phyloP scores from a whole-genome alignment of 2,797 vertebrate species.

The Tokudaia muenninki region DNA sequence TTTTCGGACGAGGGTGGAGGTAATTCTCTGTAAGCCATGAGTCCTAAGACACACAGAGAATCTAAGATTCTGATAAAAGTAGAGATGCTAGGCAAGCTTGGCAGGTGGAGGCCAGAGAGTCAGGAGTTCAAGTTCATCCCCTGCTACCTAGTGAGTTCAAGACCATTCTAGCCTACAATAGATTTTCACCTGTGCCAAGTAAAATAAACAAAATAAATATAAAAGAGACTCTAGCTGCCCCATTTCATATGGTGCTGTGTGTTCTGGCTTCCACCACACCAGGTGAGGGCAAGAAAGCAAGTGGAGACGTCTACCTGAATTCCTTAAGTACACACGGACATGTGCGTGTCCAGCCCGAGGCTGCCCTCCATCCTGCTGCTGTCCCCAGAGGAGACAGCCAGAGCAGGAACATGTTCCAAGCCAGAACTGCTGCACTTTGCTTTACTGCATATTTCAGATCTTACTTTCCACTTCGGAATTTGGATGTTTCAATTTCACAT shows the following conservation, averaged over 20 bases:
- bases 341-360: neutral
- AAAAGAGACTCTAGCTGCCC: neutral
- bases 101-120: neutral
- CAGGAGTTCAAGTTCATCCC: neutral
- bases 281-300: neutral
- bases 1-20: neutral
- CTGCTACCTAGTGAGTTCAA: neutral
- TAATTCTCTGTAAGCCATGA: neutral
- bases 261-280: neutral
- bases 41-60: neutral
- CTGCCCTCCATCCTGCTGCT: neutral
- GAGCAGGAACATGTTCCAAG: no score
- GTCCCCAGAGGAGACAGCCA: neutral
- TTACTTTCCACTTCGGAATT: neutral
- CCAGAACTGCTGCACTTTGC: neutral
- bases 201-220: neutral
- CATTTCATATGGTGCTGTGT: neutral
- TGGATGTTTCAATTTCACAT: constrained; percentile 31
- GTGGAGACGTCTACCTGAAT: neutral
- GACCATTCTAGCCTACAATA: neutral
- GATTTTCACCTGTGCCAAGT: neutral
- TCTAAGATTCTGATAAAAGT: neutral
- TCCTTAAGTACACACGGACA: neutral
- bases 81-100: neutral
- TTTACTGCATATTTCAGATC: neutral